Base-by-base conservation (phyloP, 2,113 vertebrate species). In the Malaclemys terrapin region DNA sequence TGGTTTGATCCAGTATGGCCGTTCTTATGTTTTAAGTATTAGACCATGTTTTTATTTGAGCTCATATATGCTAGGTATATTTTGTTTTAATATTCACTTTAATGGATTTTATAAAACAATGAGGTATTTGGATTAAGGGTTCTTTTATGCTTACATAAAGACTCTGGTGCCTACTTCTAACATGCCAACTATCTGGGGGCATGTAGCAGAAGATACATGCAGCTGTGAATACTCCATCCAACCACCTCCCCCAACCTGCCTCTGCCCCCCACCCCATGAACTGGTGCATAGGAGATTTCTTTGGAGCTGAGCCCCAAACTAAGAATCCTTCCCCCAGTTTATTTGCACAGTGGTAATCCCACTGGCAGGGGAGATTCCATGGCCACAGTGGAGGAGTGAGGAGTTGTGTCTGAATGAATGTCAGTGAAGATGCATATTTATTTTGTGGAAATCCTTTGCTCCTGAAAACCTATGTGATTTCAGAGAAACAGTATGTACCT, bases 381-480 rank as follows among this genome's bases (percentile, higher is more conserved):
- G 76, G 84, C 10, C 8, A 86, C 38, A 53, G 72, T 89, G 2
- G n/a, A 0, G 0, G 0, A 10, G 3, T 24, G 16, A 56, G 47
- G 10, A 54, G 42, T 50, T 52, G 4, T 93, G 10, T 31, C 13
- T 87, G 65, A 83, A 65, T 49, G 16, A 4, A 62, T 56, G 80
- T 42, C 6, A 6, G 2, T 80, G 38, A 89, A 92, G 24, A 17
- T 35, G 2, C 59, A 87, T 2, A 25, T 90, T 93, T 22, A 76
- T 24, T 79, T 25, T 57, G 31, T 29, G 91, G 72, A 94, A 45
- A 78, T 53, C 29, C 8, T 29, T 45, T 78, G 80, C 90, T 96
- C n/a, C 54, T 82, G 45, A 87, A 45, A 85, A 16, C 4, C 10
- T 0, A 1, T 1, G 10, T 53, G 50, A 94, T 47, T 27, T 65